Evolutionary conservation across 37 sponge, comb jelly and placozoan species (phyloP).

Genomic region (Eunapius fragilis): DNA sequence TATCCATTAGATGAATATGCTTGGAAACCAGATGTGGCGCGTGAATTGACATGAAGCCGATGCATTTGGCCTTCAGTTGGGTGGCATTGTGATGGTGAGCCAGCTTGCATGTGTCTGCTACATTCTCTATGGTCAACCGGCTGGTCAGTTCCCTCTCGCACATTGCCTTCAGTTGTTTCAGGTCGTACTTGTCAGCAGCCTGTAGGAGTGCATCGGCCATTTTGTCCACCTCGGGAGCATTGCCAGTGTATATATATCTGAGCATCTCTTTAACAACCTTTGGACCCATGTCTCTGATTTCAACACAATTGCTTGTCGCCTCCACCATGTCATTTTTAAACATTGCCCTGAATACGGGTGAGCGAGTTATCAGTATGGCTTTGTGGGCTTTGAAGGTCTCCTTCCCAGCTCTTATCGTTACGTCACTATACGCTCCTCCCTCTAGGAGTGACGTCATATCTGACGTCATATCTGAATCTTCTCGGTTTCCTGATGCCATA

Average conservation of each 20-base stretch:
- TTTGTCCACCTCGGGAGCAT: slow-evolving; percentile 45
- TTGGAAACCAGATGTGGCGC: slow-evolving; percentile 66
- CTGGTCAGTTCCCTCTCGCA: slow-evolving; percentile 78
- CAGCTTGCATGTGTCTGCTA: slow-evolving; percentile 70
- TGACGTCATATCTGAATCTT: slow-evolving; percentile 24
- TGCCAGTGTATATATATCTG: slow-evolving; percentile 89
- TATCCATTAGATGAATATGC: neutral
- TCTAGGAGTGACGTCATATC: slow-evolving; percentile 53
- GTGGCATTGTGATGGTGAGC: slow-evolving; percentile 78
- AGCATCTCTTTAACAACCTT: slow-evolving; percentile 79
- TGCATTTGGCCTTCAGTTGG: slow-evolving; percentile 68
- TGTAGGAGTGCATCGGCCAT: slow-evolving; percentile 77
- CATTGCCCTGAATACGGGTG: slow-evolving; percentile 91
- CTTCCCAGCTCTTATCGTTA: slow-evolving; percentile 48
- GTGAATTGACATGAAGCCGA: slow-evolving; percentile 80
- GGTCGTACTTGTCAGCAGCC: slow-evolving; percentile 89
- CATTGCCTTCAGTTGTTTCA: slow-evolving; percentile 76
- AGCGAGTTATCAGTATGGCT: slow-evolving; percentile 69
- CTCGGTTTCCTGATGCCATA: neutral
- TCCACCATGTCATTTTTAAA: slow-evolving; percentile 87
- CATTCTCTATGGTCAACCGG: slow-evolving; percentile 74
- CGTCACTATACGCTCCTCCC: slow-evolving; percentile 56
- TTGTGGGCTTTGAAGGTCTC: slow-evolving; percentile 70
- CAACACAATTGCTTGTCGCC: slow-evolving; percentile 72
- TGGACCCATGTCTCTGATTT: slow-evolving; percentile 65